Base-by-base conservation (phyloP, 2,797 vertebrate genomes). In the Podarcis lilfordi region DNA sequence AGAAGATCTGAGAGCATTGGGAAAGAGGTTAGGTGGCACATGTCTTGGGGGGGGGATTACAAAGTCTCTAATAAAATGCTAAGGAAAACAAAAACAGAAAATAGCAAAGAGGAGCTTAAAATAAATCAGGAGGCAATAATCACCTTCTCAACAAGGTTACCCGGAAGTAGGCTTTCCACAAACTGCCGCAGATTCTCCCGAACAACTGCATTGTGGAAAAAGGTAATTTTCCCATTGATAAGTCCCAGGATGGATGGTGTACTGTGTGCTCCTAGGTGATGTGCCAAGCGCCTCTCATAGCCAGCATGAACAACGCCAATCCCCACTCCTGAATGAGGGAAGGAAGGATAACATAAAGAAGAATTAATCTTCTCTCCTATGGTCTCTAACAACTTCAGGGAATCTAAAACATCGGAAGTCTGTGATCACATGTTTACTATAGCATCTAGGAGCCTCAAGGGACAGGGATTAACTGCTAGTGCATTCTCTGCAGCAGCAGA, bases 301-400 rank as follows among this genome's bases (percentile, higher is more conserved):
- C 99, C 98, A 0, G 99, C 98, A 0, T 99, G 98, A 45, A 99
- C 98, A 0, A 99, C 98, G 0, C 98, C 98, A 0, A 99, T 98
- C 29, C 98, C 99, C 32, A 98, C 98, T 50, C 99, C 98, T 99
- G 96, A 21, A 91, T 95, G 88, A 80, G 50, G 80, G 37, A 21
- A 55, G 77, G 0, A 0, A 75, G 6, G 45, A 21, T 0, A 2
- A 0, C 66, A 37, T 32, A 21, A 21, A 1, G 5, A 7, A 7
- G 11, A 25, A 45, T 2, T 5, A 1, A 50, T 4, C 21, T 9
- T 59, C 21, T 29, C 50, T 2, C 1, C 83, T 71, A 23, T 27
- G 7, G 69, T 40, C 76, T 19, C 15, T 19, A 3, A 32, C 19
- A 29, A 8, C 15, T 43, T 68, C 59, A 59, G 4, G 40, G 5